These are phyloP conservation scores for Littorina saxatilis DNA, from an alignment of 1,140 invertebrate genomes.

Conservation along the genomic window DNA sequence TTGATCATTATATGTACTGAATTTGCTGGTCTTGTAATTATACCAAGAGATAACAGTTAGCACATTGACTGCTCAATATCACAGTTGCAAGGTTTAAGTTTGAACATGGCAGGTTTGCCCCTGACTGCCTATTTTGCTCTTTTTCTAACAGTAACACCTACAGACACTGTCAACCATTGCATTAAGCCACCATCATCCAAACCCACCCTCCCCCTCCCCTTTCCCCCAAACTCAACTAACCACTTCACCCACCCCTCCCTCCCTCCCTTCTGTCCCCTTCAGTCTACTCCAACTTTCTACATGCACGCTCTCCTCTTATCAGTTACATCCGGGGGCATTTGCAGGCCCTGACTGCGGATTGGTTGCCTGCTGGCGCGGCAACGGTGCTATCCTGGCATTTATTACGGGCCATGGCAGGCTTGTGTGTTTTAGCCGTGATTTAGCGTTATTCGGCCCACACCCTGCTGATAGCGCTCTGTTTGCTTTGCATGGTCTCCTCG, in stretches of 20 bases:
- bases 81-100: too few species aligned
- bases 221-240: neutral
- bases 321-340: constrained; percentile 12
- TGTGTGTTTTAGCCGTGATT: constrained; percentile 51
- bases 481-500: constrained; percentile 29
- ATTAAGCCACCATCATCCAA: too few species aligned
- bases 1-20: too few species aligned
- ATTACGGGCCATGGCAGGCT: constrained; percentile 46
- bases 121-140: too few species aligned
- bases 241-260: neutral
- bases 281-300: neutral
- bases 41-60: too few species aligned
- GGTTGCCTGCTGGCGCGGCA: constrained; percentile 33
- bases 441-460: constrained; percentile 48
- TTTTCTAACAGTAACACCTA: too few species aligned
- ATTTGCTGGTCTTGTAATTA: too few species aligned
- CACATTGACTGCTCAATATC: too few species aligned
- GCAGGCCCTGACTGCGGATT: constrained; percentile 14
- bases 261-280: neutral
- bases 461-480: constrained; percentile 50
- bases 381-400: constrained; percentile 54
- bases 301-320: constrained; percentile 4
- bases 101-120: too few species aligned
- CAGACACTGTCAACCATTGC: too few species aligned
- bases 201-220: too few species aligned